Evolutionary conservation across 2,113 vertebrate genomes (phyloP).

Genomic region (Eleginops maclovinus): DNA sequence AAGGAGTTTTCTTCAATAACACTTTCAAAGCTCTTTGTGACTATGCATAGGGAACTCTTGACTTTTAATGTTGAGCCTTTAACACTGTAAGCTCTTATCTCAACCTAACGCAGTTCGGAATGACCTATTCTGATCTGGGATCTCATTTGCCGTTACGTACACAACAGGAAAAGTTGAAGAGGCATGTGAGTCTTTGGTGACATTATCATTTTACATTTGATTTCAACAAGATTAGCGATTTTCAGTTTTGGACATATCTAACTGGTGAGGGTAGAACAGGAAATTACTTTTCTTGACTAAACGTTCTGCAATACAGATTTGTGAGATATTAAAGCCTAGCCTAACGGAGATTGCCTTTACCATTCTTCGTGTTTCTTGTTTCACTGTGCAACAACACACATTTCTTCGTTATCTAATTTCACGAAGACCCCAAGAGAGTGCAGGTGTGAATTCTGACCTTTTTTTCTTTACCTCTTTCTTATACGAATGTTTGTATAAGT

Average conservation of each 20-base stretch:
- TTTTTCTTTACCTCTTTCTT: neutral
- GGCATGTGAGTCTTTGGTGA: neutral
- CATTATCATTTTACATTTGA: conserved; percentile 5
- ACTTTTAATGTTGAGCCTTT: neutral
- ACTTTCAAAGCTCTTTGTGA: neutral
- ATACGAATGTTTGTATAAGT: neutral
- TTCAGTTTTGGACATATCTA: neutral
- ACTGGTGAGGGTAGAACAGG: neutral
- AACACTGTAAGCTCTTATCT: neutral
- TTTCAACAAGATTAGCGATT: neutral
- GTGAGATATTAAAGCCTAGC: no score
- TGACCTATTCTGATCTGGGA: neutral
- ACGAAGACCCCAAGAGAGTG: neutral
- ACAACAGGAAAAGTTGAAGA: neutral
- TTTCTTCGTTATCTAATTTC: neutral
- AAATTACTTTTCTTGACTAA: neutral
- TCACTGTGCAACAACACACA: neutral
- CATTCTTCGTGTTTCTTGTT: neutral
- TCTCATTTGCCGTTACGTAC: neutral
- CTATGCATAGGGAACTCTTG: neutral
- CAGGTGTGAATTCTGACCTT: neutral
- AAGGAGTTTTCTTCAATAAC: neutral
- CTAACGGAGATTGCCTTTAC: no score
- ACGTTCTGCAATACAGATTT: neutral
- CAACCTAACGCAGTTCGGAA: neutral